Evolutionary conservation across 2,113 vertebrate species (phyloP), one percentile per base, ranked within the genome.

Genomic region (Megaptera novaeangliae): DNA sequence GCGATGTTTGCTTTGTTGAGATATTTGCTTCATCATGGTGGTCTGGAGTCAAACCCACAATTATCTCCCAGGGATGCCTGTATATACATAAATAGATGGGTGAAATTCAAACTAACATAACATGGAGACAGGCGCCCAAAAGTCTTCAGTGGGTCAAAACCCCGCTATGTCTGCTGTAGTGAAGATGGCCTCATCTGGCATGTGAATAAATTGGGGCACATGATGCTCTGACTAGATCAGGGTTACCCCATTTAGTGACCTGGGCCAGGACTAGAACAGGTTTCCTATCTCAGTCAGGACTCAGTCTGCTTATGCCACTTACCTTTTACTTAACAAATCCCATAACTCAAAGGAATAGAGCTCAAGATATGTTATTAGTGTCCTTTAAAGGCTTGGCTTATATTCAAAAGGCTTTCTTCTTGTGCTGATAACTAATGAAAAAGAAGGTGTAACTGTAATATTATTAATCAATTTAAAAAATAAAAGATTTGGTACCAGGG

Each of bases 361-460:
- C 13, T 14, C 41, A 46, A 77, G 68, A 90, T 46, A 27, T 44
- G 77, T 86, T 88, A 88, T 78, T 77, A 66, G 29, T 23, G 64
- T 39, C 13, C 82, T 91, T 96, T 78, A 34, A 92, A 85, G 77
- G 77, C 59, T 39, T 96, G 66, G 44, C 69, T 95, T 77, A 74
- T 85, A 59, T 39, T 86, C 85, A 77, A 97, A 90, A 66, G 31
- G n/a, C 25, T 96, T 86, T 81, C 63, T 95, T 86, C 78, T 75
- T 83, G 23, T 1, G 14, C 94, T 20, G 8, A 69, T 41, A 92
- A 71, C 44, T 94, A 96, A 92, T 68, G 46, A 87, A 91, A 21
- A 81, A 41, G 39, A 96, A 82, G 15, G 7, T 49, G 14, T 80
- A 86, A 85, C 13, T 31, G 29, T 74, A 92, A 94, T 36, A 86